Base-by-base conservation (phyloP, 2,113 vertebrate species). In the Labeo rohita region DNA sequence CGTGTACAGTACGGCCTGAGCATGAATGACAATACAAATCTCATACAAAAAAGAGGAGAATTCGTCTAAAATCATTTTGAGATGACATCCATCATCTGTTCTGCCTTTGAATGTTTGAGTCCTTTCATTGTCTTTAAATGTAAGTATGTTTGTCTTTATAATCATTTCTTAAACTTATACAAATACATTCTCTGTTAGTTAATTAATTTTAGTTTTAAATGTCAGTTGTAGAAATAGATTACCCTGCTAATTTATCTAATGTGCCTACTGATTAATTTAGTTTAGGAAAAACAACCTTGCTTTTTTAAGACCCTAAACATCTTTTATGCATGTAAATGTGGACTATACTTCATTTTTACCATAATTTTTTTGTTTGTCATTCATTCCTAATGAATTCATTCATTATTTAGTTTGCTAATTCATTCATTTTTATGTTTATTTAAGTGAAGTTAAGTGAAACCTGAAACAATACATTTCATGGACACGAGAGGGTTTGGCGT, bases 1-100 rank as follows among this genome's bases (percentile, higher is more conserved):
- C 65, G 80, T 83, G 80, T 47, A 39, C 75, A 68, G 3, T 43
- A 21, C 21, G 3, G 10, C 65, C 1, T n/a, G 61, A 21, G 47
- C 47, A 54, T 83, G 47, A 83, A 83, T 70, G 80, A 83, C 63
- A 52, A n/a, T 61, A 61, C 56, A 59, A 59, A 63, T 34, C n/a
- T 68, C 11, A 7, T 45, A 15, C 56, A 80, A 1, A 21, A 0
- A 1, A 74, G 16, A 70, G 34, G 39, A 3, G 34, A 39, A 39
- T 39, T 70, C 36, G 34, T 39, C 34, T 70, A 39, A 70, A 70
- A 70, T 39, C 12, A 18, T 70, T 70, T 16, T 18, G 66, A 70
- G 68, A 39, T 9, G 16, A 72, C 18, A 8, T 49, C 21, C 21
- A 13, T 45, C 6, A 74, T 49, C 45, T 45, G 70, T 45, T 45